These are phyloP conservation scores for Ips typographus DNA, from an alignment of 1,140 invertebrate species.

Conservation along the genomic window DNA sequence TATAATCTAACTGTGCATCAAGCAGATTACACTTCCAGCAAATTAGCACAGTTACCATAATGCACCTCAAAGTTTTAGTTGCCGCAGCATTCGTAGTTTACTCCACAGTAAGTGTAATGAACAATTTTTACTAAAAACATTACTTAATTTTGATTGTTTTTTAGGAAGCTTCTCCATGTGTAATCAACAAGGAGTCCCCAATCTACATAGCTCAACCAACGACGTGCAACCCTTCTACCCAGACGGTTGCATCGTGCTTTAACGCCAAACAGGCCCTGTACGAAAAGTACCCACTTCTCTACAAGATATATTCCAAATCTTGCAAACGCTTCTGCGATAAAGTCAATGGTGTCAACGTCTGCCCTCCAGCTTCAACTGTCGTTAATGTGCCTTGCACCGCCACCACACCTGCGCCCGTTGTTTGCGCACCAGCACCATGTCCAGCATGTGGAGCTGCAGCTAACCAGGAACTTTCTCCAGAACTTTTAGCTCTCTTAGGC, in stretches of 20 bases:
- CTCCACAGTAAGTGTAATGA: background rate
- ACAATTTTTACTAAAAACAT: background rate
- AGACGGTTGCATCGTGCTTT: background rate
- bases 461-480: background rate
- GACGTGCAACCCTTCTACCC: background rate
- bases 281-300: conserved; percentile 11
- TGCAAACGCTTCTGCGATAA: conserved; percentile 12
- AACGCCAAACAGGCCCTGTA: conserved; percentile 13
- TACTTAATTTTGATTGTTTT: background rate
- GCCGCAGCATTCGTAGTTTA: background rate
- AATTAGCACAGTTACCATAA: background rate
- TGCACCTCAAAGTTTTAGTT: background rate
- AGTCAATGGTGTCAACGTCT: background rate
- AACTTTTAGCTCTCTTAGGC: background rate
- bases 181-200: background rate
- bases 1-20: background rate
- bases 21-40: background rate
- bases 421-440: background rate
- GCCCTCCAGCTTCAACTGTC: background rate
- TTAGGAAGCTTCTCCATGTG: background rate
- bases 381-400: background rate
- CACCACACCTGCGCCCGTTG: background rate
- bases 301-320: background rate
- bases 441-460: background rate
- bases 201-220: background rate